These are phyloP conservation scores for Atrina japonica DNA, from an alignment of 2,888 invertebrate species.

Conservation along the genomic window DNA sequence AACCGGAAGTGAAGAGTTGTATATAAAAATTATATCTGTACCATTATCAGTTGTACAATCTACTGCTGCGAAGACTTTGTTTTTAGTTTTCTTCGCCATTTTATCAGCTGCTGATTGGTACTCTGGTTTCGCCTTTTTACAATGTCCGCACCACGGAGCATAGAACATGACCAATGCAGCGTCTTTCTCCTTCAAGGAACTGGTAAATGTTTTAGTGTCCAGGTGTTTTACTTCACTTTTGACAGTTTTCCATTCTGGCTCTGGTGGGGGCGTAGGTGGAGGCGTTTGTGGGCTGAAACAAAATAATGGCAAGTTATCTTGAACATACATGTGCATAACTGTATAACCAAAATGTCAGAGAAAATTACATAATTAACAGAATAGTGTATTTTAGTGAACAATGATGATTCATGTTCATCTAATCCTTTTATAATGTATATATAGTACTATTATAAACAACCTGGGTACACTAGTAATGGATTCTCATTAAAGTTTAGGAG, in stretches of 20 bases:
- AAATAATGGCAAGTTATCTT: no score
- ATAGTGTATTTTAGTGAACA: no score
- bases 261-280: conserved; percentile 86
- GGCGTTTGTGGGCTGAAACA: conserved; percentile 85
- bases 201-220: conserved; percentile 86
- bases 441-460: no score
- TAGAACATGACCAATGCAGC: conserved; percentile 94
- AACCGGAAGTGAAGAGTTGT: no score
- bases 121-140: conserved; percentile 92
- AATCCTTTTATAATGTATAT: not conserved
- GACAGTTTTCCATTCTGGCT: conserved; percentile 88
- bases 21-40: no score
- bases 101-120: conserved; percentile 90
- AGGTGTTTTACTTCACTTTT: conserved; percentile 89
- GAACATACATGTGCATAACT: no score
- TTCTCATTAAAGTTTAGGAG: not conserved
- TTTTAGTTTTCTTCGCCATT: conserved; percentile 81
- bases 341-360: no score
- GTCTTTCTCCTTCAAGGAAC: conserved; percentile 88
- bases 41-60: conserved; percentile 84
- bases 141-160: conserved; percentile 95
- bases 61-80: conserved; percentile 89
- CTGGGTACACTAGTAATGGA: no score
- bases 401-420: no score
- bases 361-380: no score